Conservation (phyloP, 2,888 invertebrate genomes). For the Drosophila incognita region DNA sequence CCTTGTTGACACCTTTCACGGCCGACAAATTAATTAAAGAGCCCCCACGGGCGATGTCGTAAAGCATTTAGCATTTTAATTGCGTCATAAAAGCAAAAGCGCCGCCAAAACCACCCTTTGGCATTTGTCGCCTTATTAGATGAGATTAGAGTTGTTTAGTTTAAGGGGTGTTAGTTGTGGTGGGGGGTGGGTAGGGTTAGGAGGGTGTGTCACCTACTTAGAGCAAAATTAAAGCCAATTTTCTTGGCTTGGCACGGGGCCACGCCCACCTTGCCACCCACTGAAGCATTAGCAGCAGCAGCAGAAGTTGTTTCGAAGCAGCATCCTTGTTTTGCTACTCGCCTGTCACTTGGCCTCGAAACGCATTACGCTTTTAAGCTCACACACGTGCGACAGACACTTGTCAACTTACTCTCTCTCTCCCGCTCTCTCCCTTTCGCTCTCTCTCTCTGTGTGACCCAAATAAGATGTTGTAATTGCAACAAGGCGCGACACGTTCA, state of each 20-base stretch:
- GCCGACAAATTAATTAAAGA: conserved; percentile 75
- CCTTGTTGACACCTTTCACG: conserved; percentile 76
- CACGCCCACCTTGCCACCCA: conserved; percentile 25
- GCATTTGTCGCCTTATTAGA: conserved; percentile 71
- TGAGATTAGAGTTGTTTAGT: conserved; percentile 50
- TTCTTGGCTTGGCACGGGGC: conserved; percentile 13
- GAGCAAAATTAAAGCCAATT: conserved; percentile 39
- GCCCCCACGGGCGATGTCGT: conserved; percentile 60
- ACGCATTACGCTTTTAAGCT: conserved; percentile 76
- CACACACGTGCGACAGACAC: conserved; percentile 71
- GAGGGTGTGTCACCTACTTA: neutral
- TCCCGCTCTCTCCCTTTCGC: conserved; percentile 18
- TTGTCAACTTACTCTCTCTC: conserved; percentile 54
- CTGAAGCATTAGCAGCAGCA: conserved; percentile 19
- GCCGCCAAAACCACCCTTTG: conserved; percentile 26
- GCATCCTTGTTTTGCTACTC: conserved; percentile 49
- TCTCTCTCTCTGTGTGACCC: conserved; percentile 64
- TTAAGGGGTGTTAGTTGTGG: neutral
- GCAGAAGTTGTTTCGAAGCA: conserved; percentile 50
- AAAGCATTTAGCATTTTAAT: conserved; percentile 78
- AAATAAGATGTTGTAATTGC: conserved; percentile 80
- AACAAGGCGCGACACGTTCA: conserved; percentile 70
- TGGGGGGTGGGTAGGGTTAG: neutral
- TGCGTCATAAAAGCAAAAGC: conserved; percentile 62
- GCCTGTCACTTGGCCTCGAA: conserved; percentile 77